Conservation (phyloP, 2,113 vertebrate species). For the Cacatua alba region DNA sequence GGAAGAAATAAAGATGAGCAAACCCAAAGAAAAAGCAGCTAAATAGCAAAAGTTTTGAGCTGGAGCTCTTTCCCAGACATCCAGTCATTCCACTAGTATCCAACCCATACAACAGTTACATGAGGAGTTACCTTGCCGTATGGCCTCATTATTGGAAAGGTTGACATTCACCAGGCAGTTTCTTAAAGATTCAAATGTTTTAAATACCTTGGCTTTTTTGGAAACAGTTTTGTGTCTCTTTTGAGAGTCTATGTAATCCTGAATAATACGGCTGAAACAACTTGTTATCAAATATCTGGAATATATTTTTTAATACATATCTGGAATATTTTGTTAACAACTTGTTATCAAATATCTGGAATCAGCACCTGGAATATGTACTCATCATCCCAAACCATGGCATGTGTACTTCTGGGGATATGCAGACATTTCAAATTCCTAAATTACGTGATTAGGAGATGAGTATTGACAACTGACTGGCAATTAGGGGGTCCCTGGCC, state of each 20-base stretch:
- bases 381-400: background rate
- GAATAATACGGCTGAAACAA: background rate
- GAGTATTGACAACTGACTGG: background rate
- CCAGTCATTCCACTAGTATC: background rate
- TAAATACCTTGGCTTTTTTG: background rate
- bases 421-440: background rate
- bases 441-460: background rate
- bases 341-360: background rate
- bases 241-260: background rate
- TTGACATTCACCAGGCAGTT: background rate
- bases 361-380: background rate
- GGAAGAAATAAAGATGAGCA: background rate
- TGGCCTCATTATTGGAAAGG: background rate
- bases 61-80: background rate
- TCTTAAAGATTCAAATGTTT: background rate
- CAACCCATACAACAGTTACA: background rate
- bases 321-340: background rate
- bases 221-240: background rate
- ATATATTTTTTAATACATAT: background rate
- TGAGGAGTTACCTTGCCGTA: background rate
- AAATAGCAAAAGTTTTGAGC: background rate
- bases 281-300: background rate
- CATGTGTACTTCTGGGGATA: background rate
- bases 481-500: background rate
- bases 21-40: background rate